Evolutionary conservation across 2,888 invertebrate genomes (phyloP), one percentile per base, ranked within the genome.

Genomic region (Ormyrus rosae): DNA sequence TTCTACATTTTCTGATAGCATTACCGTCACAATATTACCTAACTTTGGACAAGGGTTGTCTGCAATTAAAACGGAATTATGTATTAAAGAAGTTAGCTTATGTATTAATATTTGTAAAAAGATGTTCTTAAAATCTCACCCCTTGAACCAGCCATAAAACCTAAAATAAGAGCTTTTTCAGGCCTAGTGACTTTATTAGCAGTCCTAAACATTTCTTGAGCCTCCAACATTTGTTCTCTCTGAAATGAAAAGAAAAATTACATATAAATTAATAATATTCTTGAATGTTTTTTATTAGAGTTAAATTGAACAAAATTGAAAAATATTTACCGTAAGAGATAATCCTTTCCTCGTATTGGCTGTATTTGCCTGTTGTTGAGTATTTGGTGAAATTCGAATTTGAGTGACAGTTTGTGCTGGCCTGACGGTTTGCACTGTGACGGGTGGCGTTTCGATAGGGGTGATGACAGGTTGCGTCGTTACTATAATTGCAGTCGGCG

Each of bases 91-190:
- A 34, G 34, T 4, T 34, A 34, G 34, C 34, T 34, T 34, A 34
- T 34, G 13, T n/a, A 64, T 11, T 48, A 5, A 13, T 34, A 56
- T 55, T 65, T 6, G 1, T 2, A 19, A 53, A 51, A 51, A 63
- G 4, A 56, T 34, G 34, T 53, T 55, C 51, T 13, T 53, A 61
- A 67, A 8, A 63, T 13, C 86, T 82, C 89, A 96, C 96, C 97
- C 91, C 98, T 94, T 8, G 97, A 96, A n/a, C 99, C 99, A 71
- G 98, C 98, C 98, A 99, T 99, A 89, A 99, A 99, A 84, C 98
- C 98, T 53, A 99, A 93, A 89, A 99, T 99, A 72, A 99, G 95
- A 75, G 98, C 98, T 90, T 99, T 99, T 90, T 99, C 99, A 0
- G 98, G 98, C 84, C 98, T 92, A 4, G 98, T 98, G 73, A 99